These are phyloP conservation scores for Lanius ludovicianus DNA, from an alignment of 2,113 vertebrate genomes.

Conservation along the genomic window DNA sequence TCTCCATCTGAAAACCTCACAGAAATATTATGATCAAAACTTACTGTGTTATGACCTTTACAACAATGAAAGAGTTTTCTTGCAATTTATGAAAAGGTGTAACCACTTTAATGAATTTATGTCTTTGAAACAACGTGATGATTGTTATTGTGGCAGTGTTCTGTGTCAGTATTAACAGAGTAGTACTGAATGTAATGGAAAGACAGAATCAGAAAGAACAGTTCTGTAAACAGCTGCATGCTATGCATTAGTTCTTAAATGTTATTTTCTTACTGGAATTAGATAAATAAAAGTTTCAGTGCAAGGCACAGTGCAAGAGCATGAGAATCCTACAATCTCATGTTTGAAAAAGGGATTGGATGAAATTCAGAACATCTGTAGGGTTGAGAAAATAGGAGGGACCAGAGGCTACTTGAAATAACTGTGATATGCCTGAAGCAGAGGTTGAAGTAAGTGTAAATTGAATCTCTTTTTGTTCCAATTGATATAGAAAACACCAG, in stretches of 20 bases:
- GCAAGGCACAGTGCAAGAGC: background rate
- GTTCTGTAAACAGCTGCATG: background rate
- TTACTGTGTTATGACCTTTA: background rate
- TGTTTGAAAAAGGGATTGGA: background rate
- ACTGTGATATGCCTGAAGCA: background rate
- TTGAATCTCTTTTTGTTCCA: background rate
- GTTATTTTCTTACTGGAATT: background rate
- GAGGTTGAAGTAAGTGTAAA: background rate
- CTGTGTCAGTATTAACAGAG: background rate
- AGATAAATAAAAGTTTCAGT: background rate
- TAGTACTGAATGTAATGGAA: background rate
- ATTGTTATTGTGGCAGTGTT: background rate
- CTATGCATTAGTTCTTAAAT: background rate
- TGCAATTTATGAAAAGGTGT: background rate
- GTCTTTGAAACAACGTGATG: background rate
- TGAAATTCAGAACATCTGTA: background rate
- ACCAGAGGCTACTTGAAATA: background rate
- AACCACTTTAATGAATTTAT: background rate
- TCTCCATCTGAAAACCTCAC: background rate
- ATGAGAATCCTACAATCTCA: background rate
- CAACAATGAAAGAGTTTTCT: background rate
- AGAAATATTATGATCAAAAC: background rate
- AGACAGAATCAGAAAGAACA: background rate
- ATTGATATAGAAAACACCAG: background rate
- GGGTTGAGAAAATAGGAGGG: background rate